phyloP scores from a whole-genome alignment of 2,888 invertebrate genomes.

The Trissolcus brochymenae region DNA sequence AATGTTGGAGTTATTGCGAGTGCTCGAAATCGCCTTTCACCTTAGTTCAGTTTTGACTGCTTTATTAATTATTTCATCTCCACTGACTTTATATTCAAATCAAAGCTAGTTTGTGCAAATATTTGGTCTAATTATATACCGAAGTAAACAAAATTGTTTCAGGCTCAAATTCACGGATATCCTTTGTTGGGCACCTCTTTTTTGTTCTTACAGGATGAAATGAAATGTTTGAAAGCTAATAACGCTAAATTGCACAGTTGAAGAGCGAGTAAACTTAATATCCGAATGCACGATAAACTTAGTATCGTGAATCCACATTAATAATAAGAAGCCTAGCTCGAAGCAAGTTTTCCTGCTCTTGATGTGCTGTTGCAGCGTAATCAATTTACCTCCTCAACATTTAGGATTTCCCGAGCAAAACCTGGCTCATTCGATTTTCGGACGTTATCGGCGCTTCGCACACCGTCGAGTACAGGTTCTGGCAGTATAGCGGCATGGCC shows the following conservation, averaged over 20 bases:
- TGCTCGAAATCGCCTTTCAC: too few relatives aligned
- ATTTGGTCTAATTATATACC: too few relatives aligned
- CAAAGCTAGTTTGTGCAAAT: too few relatives aligned
- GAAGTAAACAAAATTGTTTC: too few relatives aligned
- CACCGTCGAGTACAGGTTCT: constrained; percentile 90
- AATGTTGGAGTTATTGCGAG: too few relatives aligned
- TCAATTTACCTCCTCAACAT: constrained; percentile 5
- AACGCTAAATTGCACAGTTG: constrained; percentile 4
- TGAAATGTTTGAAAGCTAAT: background rate
- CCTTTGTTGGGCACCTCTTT: too few relatives aligned
- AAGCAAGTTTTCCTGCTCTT: background rate
- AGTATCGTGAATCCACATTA: background rate
- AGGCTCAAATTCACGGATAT: too few relatives aligned
- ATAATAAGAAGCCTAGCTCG: background rate
- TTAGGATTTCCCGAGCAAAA: constrained; percentile 90
- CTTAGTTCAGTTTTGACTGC: too few relatives aligned
- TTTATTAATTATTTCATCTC: constrained; percentile 1
- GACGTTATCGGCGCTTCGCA: constrained; percentile 98
- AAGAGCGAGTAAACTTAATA: constrained; percentile 4
- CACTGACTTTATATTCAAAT: too few relatives aligned
- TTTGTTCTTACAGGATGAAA: too few relatives aligned
- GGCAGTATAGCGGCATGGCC: constrained; percentile 92
- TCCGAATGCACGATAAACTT: background rate
- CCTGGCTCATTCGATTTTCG: constrained; percentile 96
- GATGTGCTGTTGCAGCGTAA: background rate